Evolutionary conservation across 1,140 invertebrate species (phyloP).

Genomic region (Lepidurus apus): DNA sequence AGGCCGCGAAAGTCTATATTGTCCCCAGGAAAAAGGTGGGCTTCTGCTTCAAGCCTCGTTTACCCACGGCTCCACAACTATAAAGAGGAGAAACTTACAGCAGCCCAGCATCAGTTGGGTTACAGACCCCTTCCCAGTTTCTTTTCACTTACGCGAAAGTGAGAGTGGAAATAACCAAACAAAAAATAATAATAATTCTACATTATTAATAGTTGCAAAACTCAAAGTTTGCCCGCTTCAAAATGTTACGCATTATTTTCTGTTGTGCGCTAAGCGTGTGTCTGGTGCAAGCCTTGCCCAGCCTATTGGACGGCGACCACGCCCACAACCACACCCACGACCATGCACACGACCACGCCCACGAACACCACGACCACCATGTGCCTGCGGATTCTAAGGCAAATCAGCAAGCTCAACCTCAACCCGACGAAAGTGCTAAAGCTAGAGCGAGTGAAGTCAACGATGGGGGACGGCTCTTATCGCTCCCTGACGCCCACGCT

Average conservation of each 20-base stretch:
- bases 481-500: slow-evolving; percentile 30
- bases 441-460: slow-evolving; percentile 32
- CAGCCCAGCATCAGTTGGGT: slow-evolving; percentile 7
- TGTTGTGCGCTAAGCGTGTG: neutral
- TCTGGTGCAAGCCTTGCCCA: slow-evolving; percentile 11
- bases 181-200: too few species aligned
- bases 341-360: slow-evolving; percentile 24
- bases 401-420: slow-evolving; percentile 6
- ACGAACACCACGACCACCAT: slow-evolving; percentile 15
- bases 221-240: too few species aligned
- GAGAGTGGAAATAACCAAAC: neutral
- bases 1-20: slow-evolving; percentile 21
- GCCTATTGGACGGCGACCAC: slow-evolving; percentile 27
- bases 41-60: neutral
- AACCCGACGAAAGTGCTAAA: slow-evolving; percentile 6
- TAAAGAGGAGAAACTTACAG: slow-evolving; percentile 18
- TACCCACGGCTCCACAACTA: slow-evolving; percentile 5
- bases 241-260: neutral
- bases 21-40: slow-evolving; percentile 20
- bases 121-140: slow-evolving; percentile 6
- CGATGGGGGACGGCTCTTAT: slow-evolving; percentile 32
- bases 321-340: slow-evolving; percentile 25
- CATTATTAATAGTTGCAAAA: too few species aligned
- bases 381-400: neutral
- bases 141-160: neutral